These are phyloP conservation scores for Crepidodera aurea DNA, from an alignment of 2,888 invertebrate species.

Conservation along the genomic window DNA sequence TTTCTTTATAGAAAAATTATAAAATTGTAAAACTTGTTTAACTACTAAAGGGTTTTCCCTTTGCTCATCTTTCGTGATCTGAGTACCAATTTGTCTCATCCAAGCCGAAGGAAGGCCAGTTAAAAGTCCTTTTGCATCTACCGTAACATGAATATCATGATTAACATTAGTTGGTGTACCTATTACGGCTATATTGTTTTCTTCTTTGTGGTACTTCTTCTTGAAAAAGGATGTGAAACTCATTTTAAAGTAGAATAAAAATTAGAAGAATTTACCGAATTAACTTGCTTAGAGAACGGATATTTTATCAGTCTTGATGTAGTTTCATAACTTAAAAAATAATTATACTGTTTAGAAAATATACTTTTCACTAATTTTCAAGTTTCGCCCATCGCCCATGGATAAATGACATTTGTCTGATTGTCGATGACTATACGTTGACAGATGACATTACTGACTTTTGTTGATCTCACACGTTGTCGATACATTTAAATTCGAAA, in stretches of 20 bases:
- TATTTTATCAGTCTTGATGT: constrained; percentile 22
- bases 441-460: constrained; percentile 4
- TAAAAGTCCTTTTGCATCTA: constrained; percentile 83
- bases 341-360: constrained; percentile 12
- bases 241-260: constrained; percentile 5
- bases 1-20: constrained; percentile 87
- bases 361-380: constrained; percentile 12
- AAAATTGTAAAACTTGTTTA: constrained; percentile 88
- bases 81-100: constrained; percentile 79
- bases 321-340: constrained; percentile 20
- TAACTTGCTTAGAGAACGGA: not conserved
- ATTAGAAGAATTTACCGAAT: not conserved
- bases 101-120: constrained; percentile 88
- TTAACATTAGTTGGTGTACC: constrained; percentile 82
- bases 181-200: constrained; percentile 60
- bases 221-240: constrained; percentile 37
- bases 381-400: constrained; percentile 21
- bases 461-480: too few relatives aligned
- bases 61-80: constrained; percentile 87
- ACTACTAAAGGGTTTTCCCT: constrained; percentile 90
- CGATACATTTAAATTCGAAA: too few relatives aligned
- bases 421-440: constrained; percentile 15
- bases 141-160: constrained; percentile 87
- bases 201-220: constrained; percentile 42
- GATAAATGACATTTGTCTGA: constrained; percentile 9